These are phyloP conservation scores for Paratrypauchen microcephalus DNA, from an alignment of 2,797 vertebrate species.

Conservation along the genomic window DNA sequence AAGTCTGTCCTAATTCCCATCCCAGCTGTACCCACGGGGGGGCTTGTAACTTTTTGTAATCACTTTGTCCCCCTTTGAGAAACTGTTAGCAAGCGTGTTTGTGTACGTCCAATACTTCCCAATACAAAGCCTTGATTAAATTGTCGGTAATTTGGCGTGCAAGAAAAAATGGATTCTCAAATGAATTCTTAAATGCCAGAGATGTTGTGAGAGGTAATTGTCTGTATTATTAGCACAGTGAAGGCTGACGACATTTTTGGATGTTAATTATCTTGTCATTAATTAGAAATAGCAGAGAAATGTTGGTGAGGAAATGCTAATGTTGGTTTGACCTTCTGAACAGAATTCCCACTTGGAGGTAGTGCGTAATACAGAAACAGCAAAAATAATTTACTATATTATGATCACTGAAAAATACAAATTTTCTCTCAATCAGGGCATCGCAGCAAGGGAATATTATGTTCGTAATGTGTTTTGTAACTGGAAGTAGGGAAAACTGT, in stretches of 20 bases:
- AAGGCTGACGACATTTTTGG: conserved; percentile 55
- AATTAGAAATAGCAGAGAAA: conserved; percentile 62
- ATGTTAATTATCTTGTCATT: conserved; percentile 63
- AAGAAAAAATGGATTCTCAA: conserved; percentile 24
- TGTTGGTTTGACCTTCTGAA: conserved; percentile 56
- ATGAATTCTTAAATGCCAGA: conserved; percentile 59
- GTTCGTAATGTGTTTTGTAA: background rate
- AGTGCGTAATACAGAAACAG: conserved; percentile 29
- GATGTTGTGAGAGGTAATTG: conserved; percentile 47
- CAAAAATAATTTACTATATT: background rate
- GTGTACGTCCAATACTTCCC: conserved; percentile 15
- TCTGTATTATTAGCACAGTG: conserved; percentile 48
- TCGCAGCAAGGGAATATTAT: background rate
- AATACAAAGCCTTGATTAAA: conserved; percentile 32
- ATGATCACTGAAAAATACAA: background rate
- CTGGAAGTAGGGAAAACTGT: background rate
- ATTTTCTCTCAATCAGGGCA: background rate
- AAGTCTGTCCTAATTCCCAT: conserved; percentile 79
- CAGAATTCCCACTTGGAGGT: conserved; percentile 44
- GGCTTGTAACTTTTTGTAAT: conserved; percentile 32
- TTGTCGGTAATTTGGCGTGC: conserved; percentile 19
- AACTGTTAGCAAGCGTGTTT: conserved; percentile 10
- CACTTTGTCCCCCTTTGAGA: conserved; percentile 12
- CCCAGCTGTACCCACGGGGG: conserved; percentile 57
- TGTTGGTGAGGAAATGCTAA: conserved; percentile 53